Base-by-base conservation (phyloP, 2,888 invertebrate species). In the Plebejus melissa region DNA sequence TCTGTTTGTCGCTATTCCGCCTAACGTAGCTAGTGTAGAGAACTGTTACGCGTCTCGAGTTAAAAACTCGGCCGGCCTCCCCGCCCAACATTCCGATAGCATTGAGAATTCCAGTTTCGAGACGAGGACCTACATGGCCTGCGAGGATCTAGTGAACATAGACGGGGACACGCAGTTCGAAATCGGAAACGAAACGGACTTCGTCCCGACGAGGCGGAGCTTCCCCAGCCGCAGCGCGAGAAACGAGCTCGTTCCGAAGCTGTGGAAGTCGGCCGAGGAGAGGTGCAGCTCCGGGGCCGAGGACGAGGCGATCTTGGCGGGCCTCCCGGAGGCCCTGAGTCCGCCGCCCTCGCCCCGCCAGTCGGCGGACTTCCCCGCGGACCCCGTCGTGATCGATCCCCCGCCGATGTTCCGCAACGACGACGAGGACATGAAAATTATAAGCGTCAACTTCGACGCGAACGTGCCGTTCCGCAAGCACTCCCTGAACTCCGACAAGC, bases 111-210 rank as follows among this genome's bases (percentile, higher is more conserved):
- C 95, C 71, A 94, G 94, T 80, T 94, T 94, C 81, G 94, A 94
- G 81, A 91, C 89, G 36, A 89, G 94, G 46, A 85, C 94, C 28
- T 95, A 95, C 80, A 94, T 94, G 88, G 96, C 95, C 11, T 96
- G 95, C 83, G 96, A 96, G 86, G 95, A 96, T 90, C 88, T 96
- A 79, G 94, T 94, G 13, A 95, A 95, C 85, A 93, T 96, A 82
- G 94, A 95, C 83, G 95, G 95, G 82, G 94, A 94, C 84, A 92
- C 92, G 11, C 93, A 93, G 84, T 93, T 95, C 69, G 88, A 90
- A 76, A 82, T 90, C 74, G 87, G 89, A 32, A 87, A 81, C 79
- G 86, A 86, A 76, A 83, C 82, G n/a, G 91, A 90, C 81, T 91
- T 88, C 79, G 79, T 91, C 82, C 79, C 90, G 78, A 94, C 94